Conservation (phyloP, 2,797 vertebrate species). For the Betta splendens region DNA sequence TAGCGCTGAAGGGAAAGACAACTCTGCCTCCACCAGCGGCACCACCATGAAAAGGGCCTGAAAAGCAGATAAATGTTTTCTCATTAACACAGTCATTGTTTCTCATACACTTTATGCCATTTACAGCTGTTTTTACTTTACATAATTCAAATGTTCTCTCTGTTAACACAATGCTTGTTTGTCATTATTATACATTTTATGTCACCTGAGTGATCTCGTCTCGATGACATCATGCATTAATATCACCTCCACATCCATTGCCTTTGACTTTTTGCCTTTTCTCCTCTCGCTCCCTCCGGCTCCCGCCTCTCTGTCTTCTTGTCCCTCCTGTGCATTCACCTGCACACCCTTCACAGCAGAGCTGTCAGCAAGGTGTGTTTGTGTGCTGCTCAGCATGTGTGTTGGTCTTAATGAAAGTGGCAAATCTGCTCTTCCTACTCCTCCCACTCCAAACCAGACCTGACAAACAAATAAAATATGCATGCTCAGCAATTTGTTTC, state of each 20-base stretch:
- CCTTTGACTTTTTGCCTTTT: conserved; percentile 31
- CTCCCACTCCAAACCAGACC: conserved; percentile 51
- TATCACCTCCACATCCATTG: conserved; percentile 17
- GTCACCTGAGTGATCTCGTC: conserved; percentile 21
- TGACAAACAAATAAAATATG: conserved; percentile 64
- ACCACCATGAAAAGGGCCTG: too few species aligned
- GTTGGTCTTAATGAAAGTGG: conserved; percentile 51
- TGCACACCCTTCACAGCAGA: conserved; percentile 39
- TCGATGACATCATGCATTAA: conserved; percentile 22
- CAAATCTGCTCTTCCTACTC: conserved; percentile 45
- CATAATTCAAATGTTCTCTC: background rate
- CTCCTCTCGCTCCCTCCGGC: conserved; percentile 13
- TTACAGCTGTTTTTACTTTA: too few species aligned
- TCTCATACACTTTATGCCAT: too few species aligned
- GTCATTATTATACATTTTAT: conserved; percentile 8
- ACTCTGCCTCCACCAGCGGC: too few species aligned
- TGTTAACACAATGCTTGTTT: background rate
- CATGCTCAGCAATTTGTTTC: conserved; percentile 58
- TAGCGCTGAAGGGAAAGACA: too few species aligned
- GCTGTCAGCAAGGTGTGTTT: conserved; percentile 46
- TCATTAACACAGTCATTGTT: too few species aligned
- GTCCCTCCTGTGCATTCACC: conserved; percentile 28
- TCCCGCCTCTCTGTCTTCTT: conserved; percentile 12
- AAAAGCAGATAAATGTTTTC: too few species aligned
- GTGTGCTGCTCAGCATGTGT: conserved; percentile 11